Evolutionary conservation across 2,797 vertebrate species (phyloP).

Genomic region (Euthynnus affinis): DNA sequence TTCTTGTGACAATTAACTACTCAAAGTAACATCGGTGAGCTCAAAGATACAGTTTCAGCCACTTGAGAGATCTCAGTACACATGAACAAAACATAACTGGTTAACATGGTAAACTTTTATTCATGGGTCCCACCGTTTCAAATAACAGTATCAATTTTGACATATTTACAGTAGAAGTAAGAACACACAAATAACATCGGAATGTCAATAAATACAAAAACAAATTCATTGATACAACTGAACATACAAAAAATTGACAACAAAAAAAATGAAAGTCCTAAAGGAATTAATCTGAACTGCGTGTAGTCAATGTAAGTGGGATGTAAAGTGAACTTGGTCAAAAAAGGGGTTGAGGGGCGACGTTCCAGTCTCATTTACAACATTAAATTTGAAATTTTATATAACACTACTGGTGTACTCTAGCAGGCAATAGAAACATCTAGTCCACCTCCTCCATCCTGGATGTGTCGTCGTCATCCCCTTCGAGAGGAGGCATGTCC

Average conservation of each 20-base stretch:
- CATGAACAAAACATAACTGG: conserved; percentile 3
- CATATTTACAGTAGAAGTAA: conserved; percentile 74
- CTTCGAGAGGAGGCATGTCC: conserved; percentile 96
- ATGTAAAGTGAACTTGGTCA: conserved; percentile 30
- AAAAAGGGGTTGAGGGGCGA: conserved; percentile 3
- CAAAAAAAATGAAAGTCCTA: conserved; percentile 34
- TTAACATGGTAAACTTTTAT: conserved; percentile 75
- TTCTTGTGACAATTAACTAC: not conserved
- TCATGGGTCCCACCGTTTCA: conserved; percentile 50
- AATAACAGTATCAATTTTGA: conserved; percentile 65
- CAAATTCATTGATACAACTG: conserved; percentile 58
- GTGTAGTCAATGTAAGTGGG: conserved; percentile 15
- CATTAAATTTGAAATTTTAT: conserved; percentile 61
- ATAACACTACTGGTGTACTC: conserved; percentile 44
- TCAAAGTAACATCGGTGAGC: not conserved
- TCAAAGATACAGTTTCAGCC: too few species aligned
- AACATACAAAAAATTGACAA: conserved; percentile 63
- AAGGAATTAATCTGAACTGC: conserved; percentile 55
- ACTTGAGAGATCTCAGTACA: not conserved
- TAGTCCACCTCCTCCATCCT: conserved; percentile 98
- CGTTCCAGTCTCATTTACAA: conserved; percentile 65
- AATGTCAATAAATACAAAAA: conserved; percentile 83
- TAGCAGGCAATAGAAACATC: conserved; percentile 31
- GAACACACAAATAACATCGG: conserved; percentile 59
- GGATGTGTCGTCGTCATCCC: conserved; percentile 94